Evolutionary conservation across 2,113 vertebrate genomes (phyloP), one percentile per base, ranked within the genome.

Genomic region (Mesoclemmys tuberculata): DNA sequence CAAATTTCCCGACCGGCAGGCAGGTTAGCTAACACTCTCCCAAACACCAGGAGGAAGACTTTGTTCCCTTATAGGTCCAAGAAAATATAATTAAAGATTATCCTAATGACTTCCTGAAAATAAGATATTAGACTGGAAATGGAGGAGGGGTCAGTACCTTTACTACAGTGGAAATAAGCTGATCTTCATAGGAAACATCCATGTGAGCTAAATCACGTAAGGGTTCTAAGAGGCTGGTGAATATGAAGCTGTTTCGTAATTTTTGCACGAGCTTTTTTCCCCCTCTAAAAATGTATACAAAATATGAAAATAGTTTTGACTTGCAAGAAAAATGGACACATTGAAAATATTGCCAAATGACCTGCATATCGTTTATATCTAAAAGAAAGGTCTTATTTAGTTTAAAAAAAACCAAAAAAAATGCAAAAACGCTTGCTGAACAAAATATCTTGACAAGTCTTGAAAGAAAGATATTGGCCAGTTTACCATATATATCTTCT

Each of bases 1-100:
- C 38, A 84, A 78, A 90, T 88, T 96, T 75, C 94, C 64, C 78
- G 1, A 19, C 85, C 91, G 89, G 87, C 95, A 92, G 54, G 83
- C 85, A 92, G 51, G 85, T 87, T 96, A 94, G 94, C 96, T 75
- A 24, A 44, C 90, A 74, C 83, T 58, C 38, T 80, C 94, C 74
- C 61, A 13, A 90, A 93, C 90, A 96, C 92, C 80, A 88, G 54
- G 87, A 95, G 90, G 87, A 97, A 75, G 79, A 86, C 54, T 14
- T 84, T 82, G 9, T 74, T 75, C 93, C 85, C 51, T 22, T 82
- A 24, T 41, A 91, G 84, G 74, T 95, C 5, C 1, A 75, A 77
- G 88, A 92, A 97, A n/a, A 89, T 29, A 35, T 1, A 0, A 84
- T 92, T 85, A 84, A 83, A 89, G 90, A 46, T 58, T 82, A 93